Evolutionary conservation across 30 jellyfish, hydroid and myxozoan species (phyloP), one percentile per base, ranked within the genome.

Genomic region (Chironex yamaguchii): DNA sequence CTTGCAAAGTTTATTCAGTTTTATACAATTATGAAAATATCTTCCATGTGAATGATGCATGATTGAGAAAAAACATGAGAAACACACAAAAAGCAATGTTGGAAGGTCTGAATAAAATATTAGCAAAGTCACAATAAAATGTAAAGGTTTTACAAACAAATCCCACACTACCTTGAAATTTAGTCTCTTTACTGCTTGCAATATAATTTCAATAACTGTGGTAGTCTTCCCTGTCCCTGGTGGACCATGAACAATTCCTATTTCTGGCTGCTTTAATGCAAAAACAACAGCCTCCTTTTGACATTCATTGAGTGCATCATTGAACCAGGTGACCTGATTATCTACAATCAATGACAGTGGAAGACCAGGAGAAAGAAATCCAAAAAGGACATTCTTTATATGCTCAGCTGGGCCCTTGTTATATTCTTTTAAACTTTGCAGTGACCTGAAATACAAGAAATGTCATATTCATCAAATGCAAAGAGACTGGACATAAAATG

Each of bases 221-320:
- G 99, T 94, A 13, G 97, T 94, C 79, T 94, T 94, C 6, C 99
- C 99, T 20, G 99, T 94, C 50, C 99, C 99, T 17, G 99, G 99
- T 50, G 99, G 99, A 0, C 99, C 99, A 76, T 94, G 99, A 33
- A 94, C 89, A 30, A 94, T 84, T 0, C 88, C 93, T 24, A 94
- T 33, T 76, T 87, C 90, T 30, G 81, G 67, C 54, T 85, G 93
- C 49, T 71, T 73, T 87, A 94, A 54, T 2, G 96, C 99, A 89
- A 94, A 94, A 24, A 73, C 50, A 12, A 94, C 97, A 13, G 97
- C 97, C 35, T 89, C 93, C 27, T 66, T 51, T 79, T 94, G 99
- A 9, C 93, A 83, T 13, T 63, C 53, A 71, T 94, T 96, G 11
- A 94, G 72, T 36, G 36, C 51, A 23, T 84, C 17, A 71, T 94